Evolutionary conservation across 2,888 invertebrate genomes (phyloP), one percentile per base, ranked within the genome.

Genomic region (Ptychoptera contaminata): DNA sequence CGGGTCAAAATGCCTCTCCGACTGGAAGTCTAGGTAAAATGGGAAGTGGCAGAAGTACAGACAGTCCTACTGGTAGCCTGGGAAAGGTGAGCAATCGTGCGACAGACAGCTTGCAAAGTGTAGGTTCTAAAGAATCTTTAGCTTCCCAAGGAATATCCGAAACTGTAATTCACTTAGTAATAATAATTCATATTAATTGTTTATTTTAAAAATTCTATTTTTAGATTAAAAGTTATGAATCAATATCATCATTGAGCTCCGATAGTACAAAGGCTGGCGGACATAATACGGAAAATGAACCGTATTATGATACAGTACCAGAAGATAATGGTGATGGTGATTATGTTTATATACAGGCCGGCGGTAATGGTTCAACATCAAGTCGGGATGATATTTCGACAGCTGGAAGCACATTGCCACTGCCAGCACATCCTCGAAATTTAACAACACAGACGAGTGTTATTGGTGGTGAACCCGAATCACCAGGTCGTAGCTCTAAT

Each of bases 401-500:
- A 43, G 61, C 64, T 39, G 63, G 67, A 48, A 77, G 77, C 58
- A 78, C 79, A 15, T 57, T 78, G 54, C 74, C 66, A 50, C 67
- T 70, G 50, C 52, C 49, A 31, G 47, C 48, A 12, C 53, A 55
- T 42, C 45, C 49, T 31, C 44, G 50, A 47, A 58, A 59, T 45
- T 65, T 67, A 53, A 59, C 62, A 43, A 29, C n/a, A 23, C 34
- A 42, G 16, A 14, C 35, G 12, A 16, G 15, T n/a, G 34, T 16
- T 8, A 65, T 63, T 51, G 64, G 62, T 36, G 68, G 69, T 51
- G 79, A 78, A 51, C 82, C 82, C 16, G 83, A 84, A 64, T 83
- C 83, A 32, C 84, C 84, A 44, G 79, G 82, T 55, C 74, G 74
- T 55, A 79, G 81, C 52, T 83, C 86, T 50, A 88, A 90, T 68